Conservation (phyloP, 2,888 invertebrate species). For the Eristalis pertinax region DNA sequence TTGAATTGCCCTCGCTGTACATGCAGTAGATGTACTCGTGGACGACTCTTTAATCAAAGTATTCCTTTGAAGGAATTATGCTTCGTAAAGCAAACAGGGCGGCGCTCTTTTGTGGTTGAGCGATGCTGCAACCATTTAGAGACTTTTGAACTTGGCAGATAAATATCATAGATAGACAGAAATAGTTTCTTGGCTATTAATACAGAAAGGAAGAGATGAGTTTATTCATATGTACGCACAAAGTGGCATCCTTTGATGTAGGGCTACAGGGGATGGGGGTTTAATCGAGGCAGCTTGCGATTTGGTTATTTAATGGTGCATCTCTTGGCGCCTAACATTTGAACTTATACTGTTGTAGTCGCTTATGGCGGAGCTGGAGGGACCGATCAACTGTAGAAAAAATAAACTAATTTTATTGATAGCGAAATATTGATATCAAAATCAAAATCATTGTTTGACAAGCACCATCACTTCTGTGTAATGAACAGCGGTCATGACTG, state of each 20-base stretch:
- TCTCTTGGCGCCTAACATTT: too few relatives aligned
- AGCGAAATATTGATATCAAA: too few relatives aligned
- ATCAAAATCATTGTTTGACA: too few relatives aligned
- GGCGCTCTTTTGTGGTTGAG: conserved; percentile 22
- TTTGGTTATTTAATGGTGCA: too few relatives aligned
- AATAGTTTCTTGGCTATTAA: not conserved
- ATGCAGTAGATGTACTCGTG: not conserved
- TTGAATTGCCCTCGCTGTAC: not conserved
- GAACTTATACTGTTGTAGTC: too few relatives aligned
- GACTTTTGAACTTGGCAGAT: not conserved
- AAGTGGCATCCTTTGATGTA: not conserved
- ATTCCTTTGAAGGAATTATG: conserved; percentile 45
- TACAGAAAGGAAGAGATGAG: not conserved
- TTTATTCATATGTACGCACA: not conserved
- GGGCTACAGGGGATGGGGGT: too few relatives aligned
- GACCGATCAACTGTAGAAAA: too few relatives aligned
- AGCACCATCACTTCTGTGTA: too few relatives aligned
- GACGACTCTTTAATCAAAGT: conserved; percentile 38
- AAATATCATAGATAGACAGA: not conserved
- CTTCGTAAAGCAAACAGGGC: not conserved
- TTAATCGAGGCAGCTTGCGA: too few relatives aligned
- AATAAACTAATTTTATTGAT: too few relatives aligned
- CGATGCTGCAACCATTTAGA: conserved; percentile 1
- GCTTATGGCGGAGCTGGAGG: too few relatives aligned
- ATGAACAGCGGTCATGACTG: too few relatives aligned